Evolutionary conservation across 2,113 vertebrate species (phyloP).

Genomic region (Percina caprodes): DNA sequence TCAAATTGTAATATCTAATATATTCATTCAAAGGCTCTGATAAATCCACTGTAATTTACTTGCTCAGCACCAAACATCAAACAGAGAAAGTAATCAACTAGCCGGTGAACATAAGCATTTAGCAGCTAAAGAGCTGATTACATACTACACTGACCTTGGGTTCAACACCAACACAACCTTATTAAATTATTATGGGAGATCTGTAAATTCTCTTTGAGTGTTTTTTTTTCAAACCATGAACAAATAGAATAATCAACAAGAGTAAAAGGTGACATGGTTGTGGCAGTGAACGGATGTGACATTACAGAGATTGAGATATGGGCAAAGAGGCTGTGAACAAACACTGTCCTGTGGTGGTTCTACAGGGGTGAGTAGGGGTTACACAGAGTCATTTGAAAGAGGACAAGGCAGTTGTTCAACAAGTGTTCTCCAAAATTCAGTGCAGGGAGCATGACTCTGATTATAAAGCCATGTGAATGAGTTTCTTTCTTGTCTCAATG

Average conservation of each 20-base stretch:
- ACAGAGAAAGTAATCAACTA: background rate
- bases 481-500: constrained; percentile 78
- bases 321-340: constrained; percentile 50
- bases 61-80: background rate
- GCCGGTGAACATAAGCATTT: background rate
- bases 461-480: constrained; percentile 83
- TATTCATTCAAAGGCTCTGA: background rate
- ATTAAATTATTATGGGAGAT: constrained; percentile 16
- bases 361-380: constrained; percentile 27
- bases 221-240: constrained; percentile 26
- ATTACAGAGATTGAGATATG: constrained; percentile 40
- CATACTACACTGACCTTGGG: background rate
- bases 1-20: background rate
- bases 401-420: constrained; percentile 81
- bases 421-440: constrained; percentile 79
- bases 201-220: constrained; percentile 11
- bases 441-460: constrained; percentile 82
- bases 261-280: constrained; percentile 29
- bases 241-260: constrained; percentile 33
- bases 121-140: background rate
- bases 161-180: constrained; percentile 10
- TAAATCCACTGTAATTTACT: background rate
- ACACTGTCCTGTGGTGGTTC: constrained; percentile 47
- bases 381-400: constrained; percentile 65
- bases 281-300: constrained; percentile 29